Base-by-base conservation (phyloP, 2,113 vertebrate genomes). In the Dryoscopus gambensis region DNA sequence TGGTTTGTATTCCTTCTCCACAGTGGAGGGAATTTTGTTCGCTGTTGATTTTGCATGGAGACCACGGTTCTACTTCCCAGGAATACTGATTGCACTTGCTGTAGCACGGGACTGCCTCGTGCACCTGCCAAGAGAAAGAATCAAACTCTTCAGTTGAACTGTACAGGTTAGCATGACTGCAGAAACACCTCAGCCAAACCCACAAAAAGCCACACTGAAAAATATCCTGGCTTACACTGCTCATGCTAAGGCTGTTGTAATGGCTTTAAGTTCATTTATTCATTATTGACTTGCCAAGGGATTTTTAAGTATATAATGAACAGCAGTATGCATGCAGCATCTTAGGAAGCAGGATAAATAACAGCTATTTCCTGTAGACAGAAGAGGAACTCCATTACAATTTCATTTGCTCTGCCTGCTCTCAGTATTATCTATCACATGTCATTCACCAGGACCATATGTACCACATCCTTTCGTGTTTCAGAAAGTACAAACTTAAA, bases 51-150 rank as follows among this genome's bases (percentile, higher is more conserved):
- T 98, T 98, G 96, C 99, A 99, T 20, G 98, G 98, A 97, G 99
- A 99, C 99, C 99, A 99, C 5, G 98, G 98, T 89, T 99, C 99
- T 44, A 96, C 97, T 91, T 96, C 97, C 99, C 99, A 99, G 75
- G 98, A 97, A 76, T 99, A 98, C 91, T 98, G 98, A 98, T 98
- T 97, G 97, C 99, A 99, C 70, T 98, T 98, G 12, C 93, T 98
- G 96, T 98, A 98, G 97, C 99, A 99, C 7, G 98, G 99, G 93
- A 99, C 95, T 35, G 99, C 98, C 97, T 99, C 99, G 31, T 99
- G 98, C 96, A 99, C 99, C 99, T 99, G 97, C 82, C 93, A 97
- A 94, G 80, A 91, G 95, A 96, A 88, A 94, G 76, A 95, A 94
- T 85, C 85, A 96, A 92, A 97, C 75, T 87, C 93, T 53, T 87